These are phyloP conservation scores for Heterodera carotae DNA, from an alignment of 1,140 invertebrate species.

Conservation along the genomic window DNA sequence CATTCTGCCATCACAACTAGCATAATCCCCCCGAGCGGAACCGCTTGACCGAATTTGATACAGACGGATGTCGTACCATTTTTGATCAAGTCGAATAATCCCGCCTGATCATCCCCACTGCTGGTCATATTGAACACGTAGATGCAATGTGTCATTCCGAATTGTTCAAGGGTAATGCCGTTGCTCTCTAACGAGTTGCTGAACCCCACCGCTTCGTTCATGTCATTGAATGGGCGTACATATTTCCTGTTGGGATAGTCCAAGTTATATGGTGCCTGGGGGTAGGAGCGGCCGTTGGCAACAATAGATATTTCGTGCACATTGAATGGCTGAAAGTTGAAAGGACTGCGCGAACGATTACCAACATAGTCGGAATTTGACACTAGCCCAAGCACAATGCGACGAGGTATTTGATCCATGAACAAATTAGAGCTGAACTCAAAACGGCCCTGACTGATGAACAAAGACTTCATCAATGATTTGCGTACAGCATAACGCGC, in stretches of 20 bases:
- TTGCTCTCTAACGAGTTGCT: slow-evolving; percentile 25
- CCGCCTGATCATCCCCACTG: slow-evolving; percentile 22
- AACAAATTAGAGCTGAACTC: slow-evolving; percentile 24
- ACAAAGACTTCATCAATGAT: slow-evolving; percentile 26
- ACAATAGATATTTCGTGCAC: slow-evolving; percentile 21
- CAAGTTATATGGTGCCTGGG: slow-evolving; percentile 20
- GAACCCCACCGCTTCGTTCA: slow-evolving; percentile 28
- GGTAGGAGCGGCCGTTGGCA: background rate
- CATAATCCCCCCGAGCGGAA: slow-evolving; percentile 21
- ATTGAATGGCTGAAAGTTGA: slow-evolving; percentile 37
- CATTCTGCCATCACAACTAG: slow-evolving; percentile 25
- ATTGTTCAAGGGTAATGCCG: slow-evolving; percentile 22
- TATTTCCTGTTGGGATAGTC: slow-evolving; percentile 30
- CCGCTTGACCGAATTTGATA: slow-evolving; percentile 30
- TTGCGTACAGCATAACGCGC: slow-evolving; percentile 30
- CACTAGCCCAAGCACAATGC: slow-evolving; percentile 21
- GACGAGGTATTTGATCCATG: slow-evolving; percentile 21
- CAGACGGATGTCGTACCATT: slow-evolving; percentile 24
- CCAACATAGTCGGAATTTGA: slow-evolving; percentile 31
- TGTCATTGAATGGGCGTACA: slow-evolving; percentile 27
- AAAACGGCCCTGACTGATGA: slow-evolving; percentile 19
- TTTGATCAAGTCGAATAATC: slow-evolving; percentile 24
- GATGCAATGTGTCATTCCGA: background rate
- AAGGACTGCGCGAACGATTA: background rate
- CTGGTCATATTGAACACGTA: slow-evolving; percentile 30